A percentile compares a stretch with the other conserved stretches of the same genome.
Evolutionary conservation across 2,113 vertebrate genomes (phyloP).

Genomic region (Nerophis ophidion): DNA sequence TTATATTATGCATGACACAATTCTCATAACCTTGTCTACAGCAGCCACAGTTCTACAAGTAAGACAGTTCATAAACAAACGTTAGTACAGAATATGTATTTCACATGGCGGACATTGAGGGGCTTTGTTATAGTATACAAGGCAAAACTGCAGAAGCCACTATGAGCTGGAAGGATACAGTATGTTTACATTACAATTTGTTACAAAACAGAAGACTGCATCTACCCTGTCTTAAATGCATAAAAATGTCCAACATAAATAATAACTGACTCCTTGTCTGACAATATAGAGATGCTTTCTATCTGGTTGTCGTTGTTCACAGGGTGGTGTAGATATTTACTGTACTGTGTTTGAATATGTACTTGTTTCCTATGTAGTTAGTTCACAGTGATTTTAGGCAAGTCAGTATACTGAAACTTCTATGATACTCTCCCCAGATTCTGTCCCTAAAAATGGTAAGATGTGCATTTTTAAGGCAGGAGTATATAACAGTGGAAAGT

Average conservation of each 20-base stretch:
- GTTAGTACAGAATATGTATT: conserved; percentile 10
- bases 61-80: no score
- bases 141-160: conserved; percentile 12
- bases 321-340: neutral
- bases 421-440: neutral
- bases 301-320: neutral
- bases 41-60: conserved; percentile 17
- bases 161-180: conserved; percentile 3
- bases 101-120: neutral
- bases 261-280: conserved; percentile 21
- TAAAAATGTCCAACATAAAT: conserved; percentile 36
- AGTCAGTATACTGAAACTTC: neutral
- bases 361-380: neutral
- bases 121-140: conserved; percentile 16
- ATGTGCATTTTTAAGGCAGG: conserved; percentile 41
- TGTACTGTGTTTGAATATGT: neutral
- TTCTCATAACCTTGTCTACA: neutral
- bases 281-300: conserved; percentile 2
- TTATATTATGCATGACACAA: conserved; percentile 21
- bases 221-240: conserved; percentile 32
- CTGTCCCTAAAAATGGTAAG: conserved; percentile 2
- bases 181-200: conserved; percentile 19
- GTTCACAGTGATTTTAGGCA: conserved; percentile 35
- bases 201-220: conserved; percentile 17
- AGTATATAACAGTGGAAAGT: neutral